These are phyloP conservation scores for Periophthalmus magnuspinnatus DNA, from an alignment of 2,797 vertebrate genomes.

Conservation along the genomic window DNA sequence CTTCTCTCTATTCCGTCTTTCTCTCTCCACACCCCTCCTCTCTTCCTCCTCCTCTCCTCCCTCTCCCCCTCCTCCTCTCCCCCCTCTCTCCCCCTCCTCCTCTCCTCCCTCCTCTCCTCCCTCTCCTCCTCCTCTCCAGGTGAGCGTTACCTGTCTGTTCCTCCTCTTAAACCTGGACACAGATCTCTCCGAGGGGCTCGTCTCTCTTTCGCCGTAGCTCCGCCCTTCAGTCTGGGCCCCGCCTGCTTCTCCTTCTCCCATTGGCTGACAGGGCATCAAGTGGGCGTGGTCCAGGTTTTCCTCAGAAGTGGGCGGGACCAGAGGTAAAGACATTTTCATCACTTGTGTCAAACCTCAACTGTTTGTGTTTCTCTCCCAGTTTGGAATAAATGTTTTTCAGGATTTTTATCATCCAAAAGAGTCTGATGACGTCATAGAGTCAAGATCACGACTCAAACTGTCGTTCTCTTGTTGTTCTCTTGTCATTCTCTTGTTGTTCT, in stretches of 20 bases:
- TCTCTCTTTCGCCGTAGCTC: conserved; percentile 73
- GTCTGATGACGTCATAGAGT: too few species aligned
- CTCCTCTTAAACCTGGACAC: conserved; percentile 70
- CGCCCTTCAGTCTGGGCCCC: conserved; percentile 55
- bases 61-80: background rate
- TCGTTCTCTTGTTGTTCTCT: too few species aligned
- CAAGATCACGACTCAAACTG: too few species aligned
- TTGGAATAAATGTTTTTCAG: too few species aligned
- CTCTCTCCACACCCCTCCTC: too few species aligned
- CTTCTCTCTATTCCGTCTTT: too few species aligned
- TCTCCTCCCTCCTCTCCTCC: background rate
- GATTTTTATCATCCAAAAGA: too few species aligned
- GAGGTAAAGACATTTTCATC: conserved; percentile 31
- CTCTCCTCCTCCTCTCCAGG: conserved; percentile 73
- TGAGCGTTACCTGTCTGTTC: conserved; percentile 81
- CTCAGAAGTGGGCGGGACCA: conserved; percentile 70
- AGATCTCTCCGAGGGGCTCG: conserved; percentile 74
- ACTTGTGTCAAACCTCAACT: too few species aligned
- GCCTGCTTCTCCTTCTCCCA: conserved; percentile 89
- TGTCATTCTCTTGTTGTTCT: too few species aligned
- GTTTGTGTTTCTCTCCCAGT: too few species aligned
- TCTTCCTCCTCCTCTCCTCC: background rate
- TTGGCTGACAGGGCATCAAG: conserved; percentile 80
- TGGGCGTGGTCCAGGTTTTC: conserved; percentile 86
- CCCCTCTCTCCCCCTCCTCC: background rate